These are phyloP conservation scores for Glareola pratincola DNA, from an alignment of 2,113 vertebrate species.

Conservation along the genomic window DNA sequence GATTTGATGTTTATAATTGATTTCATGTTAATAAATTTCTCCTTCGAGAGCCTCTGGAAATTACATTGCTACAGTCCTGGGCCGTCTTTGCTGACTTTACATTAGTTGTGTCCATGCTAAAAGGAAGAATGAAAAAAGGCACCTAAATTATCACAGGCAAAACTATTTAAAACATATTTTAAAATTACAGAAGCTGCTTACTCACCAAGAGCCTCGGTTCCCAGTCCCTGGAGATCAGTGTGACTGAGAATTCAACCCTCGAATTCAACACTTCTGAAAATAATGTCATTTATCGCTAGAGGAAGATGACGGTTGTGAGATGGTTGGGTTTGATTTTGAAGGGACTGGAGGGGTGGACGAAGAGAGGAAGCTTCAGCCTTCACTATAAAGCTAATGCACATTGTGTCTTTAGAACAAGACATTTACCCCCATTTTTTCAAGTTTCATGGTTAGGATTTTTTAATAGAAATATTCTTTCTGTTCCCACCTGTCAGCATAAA, in stretches of 20 bases:
- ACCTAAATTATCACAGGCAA: background rate
- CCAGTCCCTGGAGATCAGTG: background rate
- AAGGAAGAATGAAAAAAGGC: background rate
- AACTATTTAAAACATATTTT: background rate
- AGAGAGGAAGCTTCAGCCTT: background rate
- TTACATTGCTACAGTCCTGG: background rate
- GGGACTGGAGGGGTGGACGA: background rate
- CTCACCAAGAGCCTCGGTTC: background rate
- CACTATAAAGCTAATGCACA: accelerated
- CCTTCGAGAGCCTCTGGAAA: background rate
- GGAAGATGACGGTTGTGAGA: background rate
- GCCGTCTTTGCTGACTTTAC: background rate
- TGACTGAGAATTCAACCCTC: background rate
- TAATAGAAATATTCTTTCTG: background rate
- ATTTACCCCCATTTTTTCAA: background rate
- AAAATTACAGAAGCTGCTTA: background rate
- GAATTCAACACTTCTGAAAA: background rate
- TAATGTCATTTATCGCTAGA: background rate
- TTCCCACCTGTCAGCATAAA: background rate
- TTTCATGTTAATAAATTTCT: background rate
- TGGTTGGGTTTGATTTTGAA: background rate
- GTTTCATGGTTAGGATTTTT: background rate
- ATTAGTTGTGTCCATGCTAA: background rate
- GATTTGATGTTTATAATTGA: background rate
- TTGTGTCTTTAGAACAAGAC: background rate